Base-by-base conservation (phyloP, 1,140 invertebrate genomes). In the Drosophila paulistorum region DNA sequence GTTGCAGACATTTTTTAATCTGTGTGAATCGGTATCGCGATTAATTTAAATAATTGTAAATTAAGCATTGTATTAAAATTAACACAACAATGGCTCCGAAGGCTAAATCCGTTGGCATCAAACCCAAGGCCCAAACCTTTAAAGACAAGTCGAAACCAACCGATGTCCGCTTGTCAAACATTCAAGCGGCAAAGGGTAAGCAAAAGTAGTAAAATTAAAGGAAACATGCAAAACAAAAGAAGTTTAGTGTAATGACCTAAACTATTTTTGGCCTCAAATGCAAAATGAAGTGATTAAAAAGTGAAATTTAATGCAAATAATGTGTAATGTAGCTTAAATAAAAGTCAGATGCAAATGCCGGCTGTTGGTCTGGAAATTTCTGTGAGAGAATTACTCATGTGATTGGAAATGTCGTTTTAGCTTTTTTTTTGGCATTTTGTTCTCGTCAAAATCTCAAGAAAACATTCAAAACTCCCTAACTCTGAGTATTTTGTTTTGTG, bases 141-240 rank as follows among this genome's bases (percentile, higher is more conserved):
- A 96, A 96, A 93, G 96, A 97, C 93, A 98, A 98, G 94, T 97
- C 96, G 82, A 99, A 99, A 93, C 98, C 98, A 11, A 94, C 95
- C 13, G 97, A 99, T 93, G 98, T 99, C 91, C 95, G 99, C 57
- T 94, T 94, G 67, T 99, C 98, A 85, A 99, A 99, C 92, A 99
- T 99, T 73, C 96, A 96, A 92, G 99, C 99, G 74, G 98, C 98
- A 26, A 99, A 99, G 96, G 97, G 98, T 98, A 94, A 93, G 81
- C 74, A 80, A 75, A 71, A 26, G 3, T 65, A 7, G 37, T 0
- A n/a, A 63, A 64, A 55, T 66, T 35, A 45, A 35, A 33, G 10
- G 7, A 64, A 76, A 41, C 13, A 67, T 45, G 37, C 10, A 1
- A 35, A 33, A 10, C 17, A 58, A 66, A 66, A 6, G 39, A 35